Conservation (phyloP, 2,113 vertebrate species). For the Clarias batrachus region DNA sequence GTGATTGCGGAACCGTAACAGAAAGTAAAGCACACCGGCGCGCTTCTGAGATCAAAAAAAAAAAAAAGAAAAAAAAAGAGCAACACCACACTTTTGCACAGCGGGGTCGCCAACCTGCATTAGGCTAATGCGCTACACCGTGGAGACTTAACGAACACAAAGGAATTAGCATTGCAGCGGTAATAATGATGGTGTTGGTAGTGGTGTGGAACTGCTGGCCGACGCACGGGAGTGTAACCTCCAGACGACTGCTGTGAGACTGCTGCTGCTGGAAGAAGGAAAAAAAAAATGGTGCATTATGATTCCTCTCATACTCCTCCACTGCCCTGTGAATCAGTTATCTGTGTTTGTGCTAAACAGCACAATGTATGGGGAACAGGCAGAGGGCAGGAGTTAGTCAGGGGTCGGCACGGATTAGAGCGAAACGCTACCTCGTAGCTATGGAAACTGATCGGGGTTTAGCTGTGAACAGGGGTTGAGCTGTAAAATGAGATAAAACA, state of each 20-base stretch:
- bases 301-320: constrained; percentile 38
- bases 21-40: constrained; percentile 41
- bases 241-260: constrained; percentile 8
- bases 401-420: neutral
- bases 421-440: neutral
- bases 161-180: constrained; percentile 46
- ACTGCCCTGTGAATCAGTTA: constrained; percentile 33
- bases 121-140: constrained; percentile 50
- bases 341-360: constrained; percentile 46
- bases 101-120: constrained; percentile 54
- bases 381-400: constrained; percentile 2
- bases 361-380: neutral
- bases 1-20: constrained; percentile 61
- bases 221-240: constrained; percentile 33
- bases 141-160: constrained; percentile 47
- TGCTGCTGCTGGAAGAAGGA: constrained; percentile 4
- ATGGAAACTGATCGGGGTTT: neutral
- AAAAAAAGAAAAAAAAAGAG: constrained; percentile 25
- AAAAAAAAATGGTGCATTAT: constrained; percentile 42
- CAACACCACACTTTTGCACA: constrained; percentile 49
- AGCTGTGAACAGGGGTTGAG: neutral
- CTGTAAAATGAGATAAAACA: neutral
- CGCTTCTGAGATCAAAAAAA: constrained; percentile 41
- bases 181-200: neutral
- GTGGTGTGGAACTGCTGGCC: neutral